These are phyloP conservation scores for Poeciliopsis turneri DNA, from an alignment of 2,797 vertebrate genomes.

Conservation along the genomic window DNA sequence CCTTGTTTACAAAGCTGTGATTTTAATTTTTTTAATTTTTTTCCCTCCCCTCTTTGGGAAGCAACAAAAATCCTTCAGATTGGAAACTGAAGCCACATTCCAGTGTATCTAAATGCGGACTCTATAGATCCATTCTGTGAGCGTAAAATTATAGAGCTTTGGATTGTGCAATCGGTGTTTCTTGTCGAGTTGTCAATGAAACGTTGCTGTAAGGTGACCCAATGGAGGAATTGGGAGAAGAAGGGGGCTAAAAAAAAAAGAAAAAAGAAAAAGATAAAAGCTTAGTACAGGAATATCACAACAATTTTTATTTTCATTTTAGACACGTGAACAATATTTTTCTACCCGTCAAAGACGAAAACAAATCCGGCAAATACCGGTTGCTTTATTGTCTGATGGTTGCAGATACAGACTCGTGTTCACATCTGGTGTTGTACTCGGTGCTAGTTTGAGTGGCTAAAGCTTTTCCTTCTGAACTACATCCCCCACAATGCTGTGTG, in stretches of 20 bases:
- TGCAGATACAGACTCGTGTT: background rate
- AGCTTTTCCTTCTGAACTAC: no score
- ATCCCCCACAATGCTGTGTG: no score
- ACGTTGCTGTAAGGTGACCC: slow-evolving; percentile 1
- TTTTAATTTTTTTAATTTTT: slow-evolving; percentile 21
- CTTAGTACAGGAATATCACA: background rate
- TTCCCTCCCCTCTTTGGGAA: slow-evolving; percentile 33
- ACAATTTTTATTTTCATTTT: background rate
- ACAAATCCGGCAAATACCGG: background rate
- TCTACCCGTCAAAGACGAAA: background rate
- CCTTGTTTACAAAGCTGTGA: slow-evolving; percentile 70
- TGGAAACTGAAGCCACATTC: slow-evolving; percentile 15
- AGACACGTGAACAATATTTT: background rate
- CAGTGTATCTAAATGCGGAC: slow-evolving; percentile 37
- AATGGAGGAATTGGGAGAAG: background rate
- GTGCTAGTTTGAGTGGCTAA: background rate
- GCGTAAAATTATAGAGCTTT: slow-evolving; percentile 12
- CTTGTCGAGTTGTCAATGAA: slow-evolving; percentile 6
- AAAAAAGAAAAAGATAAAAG: background rate
- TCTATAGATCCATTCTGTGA: background rate
- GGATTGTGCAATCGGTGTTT: slow-evolving; percentile 9
- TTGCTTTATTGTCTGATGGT: background rate
- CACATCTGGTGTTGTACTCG: background rate
- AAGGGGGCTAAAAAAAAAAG: background rate
- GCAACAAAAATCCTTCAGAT: slow-evolving; percentile 39